phyloP scores from a whole-genome alignment of 2,113 vertebrate species.

The Rhabdomys dilectus region DNA sequence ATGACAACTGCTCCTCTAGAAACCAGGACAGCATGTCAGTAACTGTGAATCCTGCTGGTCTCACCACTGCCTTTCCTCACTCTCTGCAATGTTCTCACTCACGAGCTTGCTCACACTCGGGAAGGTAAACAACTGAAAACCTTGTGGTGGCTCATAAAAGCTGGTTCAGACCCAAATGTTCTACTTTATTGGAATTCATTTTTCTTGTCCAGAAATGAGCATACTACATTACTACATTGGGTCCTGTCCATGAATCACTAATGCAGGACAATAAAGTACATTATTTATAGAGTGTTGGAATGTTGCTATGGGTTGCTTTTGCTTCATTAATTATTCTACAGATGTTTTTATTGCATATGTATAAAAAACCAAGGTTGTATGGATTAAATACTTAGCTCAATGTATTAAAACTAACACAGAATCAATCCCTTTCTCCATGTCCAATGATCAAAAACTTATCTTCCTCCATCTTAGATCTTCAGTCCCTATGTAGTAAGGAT shows the following conservation, averaged over 20 bases:
- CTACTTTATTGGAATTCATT: neutral
- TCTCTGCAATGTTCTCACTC: neutral
- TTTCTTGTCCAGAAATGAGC: neutral
- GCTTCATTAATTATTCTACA: neutral
- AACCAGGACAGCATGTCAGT: neutral
- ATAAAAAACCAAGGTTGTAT: neutral
- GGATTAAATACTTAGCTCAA: neutral
- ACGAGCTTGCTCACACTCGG: neutral
- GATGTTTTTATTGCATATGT: neutral
- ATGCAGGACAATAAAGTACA: neutral
- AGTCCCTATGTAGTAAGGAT: neutral
- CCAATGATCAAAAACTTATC: neutral
- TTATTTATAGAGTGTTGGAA: neutral
- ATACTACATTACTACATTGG: neutral
- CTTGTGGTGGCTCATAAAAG: neutral
- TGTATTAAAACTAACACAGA: neutral
- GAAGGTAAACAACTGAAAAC: neutral
- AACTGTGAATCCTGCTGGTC: neutral
- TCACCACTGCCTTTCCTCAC: neutral
- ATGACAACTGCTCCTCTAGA: neutral
- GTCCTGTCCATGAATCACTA: neutral
- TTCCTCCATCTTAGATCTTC: neutral
- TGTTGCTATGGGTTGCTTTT: neutral
- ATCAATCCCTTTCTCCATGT: neutral
- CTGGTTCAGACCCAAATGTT: neutral